Base-by-base conservation (phyloP, 2,797 vertebrate species). In the Sebastes jordani region DNA sequence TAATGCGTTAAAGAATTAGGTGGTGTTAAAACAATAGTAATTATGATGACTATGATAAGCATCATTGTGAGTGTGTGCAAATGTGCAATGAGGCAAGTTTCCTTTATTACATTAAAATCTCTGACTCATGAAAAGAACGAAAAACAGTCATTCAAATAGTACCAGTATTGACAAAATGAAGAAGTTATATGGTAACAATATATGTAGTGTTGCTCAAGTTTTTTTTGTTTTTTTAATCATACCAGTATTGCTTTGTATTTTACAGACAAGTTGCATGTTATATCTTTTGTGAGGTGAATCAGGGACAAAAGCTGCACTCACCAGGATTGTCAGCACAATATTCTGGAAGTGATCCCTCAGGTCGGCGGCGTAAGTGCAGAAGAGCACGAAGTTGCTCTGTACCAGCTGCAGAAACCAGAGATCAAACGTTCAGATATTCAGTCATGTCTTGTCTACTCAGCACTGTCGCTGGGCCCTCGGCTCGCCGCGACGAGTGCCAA, bases 321-420 rank as follows among this genome's bases (percentile, higher is more conserved):
- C 98, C 96, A 99, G 94, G 82, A 99, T 97, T 71, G 97, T 97
- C 78, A 99, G 89, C 85, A 99, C 98, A 74, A 99, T 96, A 79
- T 97, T 96, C 92, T 99, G 98, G 94, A 98, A 97, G 76, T 99
- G 98, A 63, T 96, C 95, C 46, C 94, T 96, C 69, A 99, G 95
- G 88, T 92, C 93, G 4, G 96, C 95, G 2, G 98, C 97, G 0
- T 99, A 97, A 5, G 96, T 98, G 89, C 98, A 99, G 95, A 99
- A 99, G 58, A 99, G 96, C 90, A 99, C 98, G 67, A 99, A 98
- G 93, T 99, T 99, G 92, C 96, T 97, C 94, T 99, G 98, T 42
- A 98, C 96, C 92, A 99, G 93, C 99, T 99, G 95, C 77, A 75
- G 72, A 86, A 90, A 93, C 49, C 65, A 90, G 80, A 89, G 72